Percentiles rank a stretch among this genome's conserved stretches.
phyloP scores from a whole-genome alignment of 2,888 invertebrate species.

The Nysson spinosus region DNA sequence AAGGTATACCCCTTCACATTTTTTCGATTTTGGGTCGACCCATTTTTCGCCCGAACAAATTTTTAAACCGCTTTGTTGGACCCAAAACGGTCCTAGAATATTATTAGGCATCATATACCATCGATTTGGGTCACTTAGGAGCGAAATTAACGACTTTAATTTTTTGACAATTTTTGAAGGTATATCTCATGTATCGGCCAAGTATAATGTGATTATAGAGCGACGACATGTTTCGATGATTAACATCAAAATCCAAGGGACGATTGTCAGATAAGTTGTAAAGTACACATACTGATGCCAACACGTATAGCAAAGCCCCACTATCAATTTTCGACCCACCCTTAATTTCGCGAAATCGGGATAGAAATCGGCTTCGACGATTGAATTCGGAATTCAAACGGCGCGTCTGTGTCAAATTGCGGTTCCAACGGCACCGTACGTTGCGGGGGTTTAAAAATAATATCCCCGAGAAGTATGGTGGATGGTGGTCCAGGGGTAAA shows the following conservation, averaged over 20 bases:
- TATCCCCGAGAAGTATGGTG: conserved; percentile 58
- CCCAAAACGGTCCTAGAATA: no score
- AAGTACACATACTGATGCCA: conserved; percentile 16
- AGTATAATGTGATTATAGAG: no score
- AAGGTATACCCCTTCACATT: no score
- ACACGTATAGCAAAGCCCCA: conserved; percentile 8
- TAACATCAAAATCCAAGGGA: conserved; percentile 5
- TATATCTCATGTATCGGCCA: no score
- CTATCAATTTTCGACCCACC: conserved; percentile 61
- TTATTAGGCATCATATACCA: no score
- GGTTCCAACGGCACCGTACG: conserved; percentile 48
- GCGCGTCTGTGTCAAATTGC: conserved; percentile 74
- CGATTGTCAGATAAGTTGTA: conserved; percentile 21
- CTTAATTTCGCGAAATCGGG: conserved; percentile 67
- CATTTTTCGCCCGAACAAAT: no score
- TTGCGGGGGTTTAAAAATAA: conserved; percentile 69
- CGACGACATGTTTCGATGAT: no score
- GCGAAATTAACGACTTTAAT: no score
- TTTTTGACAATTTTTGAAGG: no score
- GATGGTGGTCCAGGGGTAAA: conserved; percentile 43
- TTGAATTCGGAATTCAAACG: conserved; percentile 75
- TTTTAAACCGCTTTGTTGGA: no score
- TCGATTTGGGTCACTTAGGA: no score
- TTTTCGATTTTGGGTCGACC: no score
- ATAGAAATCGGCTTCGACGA: conserved; percentile 64